Percentiles rank a stretch among this genome's conserved stretches.
phyloP scores from a whole-genome alignment of 2,888 invertebrate species.

The Portevinia maculata region DNA sequence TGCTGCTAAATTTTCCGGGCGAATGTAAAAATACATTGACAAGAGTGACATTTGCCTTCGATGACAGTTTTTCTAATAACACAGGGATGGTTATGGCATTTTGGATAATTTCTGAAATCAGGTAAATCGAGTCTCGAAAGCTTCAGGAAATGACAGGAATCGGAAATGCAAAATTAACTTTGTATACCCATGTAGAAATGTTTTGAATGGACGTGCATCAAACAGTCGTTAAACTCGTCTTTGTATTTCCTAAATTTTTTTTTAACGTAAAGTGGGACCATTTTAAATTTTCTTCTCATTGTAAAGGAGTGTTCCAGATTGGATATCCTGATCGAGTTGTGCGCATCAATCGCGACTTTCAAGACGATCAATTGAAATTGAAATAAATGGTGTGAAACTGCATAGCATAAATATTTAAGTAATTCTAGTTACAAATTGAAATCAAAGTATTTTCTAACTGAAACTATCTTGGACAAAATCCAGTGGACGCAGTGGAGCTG shows the following conservation, averaged over 20 bases:
- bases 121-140: background rate
- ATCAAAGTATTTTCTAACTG: slow-evolving; percentile 39
- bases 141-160: slow-evolving; percentile 17
- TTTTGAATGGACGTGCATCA: slow-evolving; percentile 14
- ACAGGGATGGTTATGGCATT: slow-evolving; percentile 33
- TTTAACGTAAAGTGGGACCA: slow-evolving; percentile 37
- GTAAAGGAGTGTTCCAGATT: slow-evolving; percentile 56
- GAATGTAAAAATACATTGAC: slow-evolving; percentile 59
- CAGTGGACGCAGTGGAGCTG: slow-evolving; percentile 82
- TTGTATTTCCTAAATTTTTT: slow-evolving; percentile 7
- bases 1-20: slow-evolving; percentile 19
- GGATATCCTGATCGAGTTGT: slow-evolving; percentile 7
- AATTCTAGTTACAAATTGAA: slow-evolving; percentile 42
- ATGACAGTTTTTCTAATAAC: background rate
- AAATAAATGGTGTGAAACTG: slow-evolving; percentile 13
- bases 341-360: slow-evolving; percentile 34
- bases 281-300: slow-evolving; percentile 47
- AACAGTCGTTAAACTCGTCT: slow-evolving; percentile 15
- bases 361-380: slow-evolving; percentile 43
- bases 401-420: slow-evolving; percentile 34
- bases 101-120: background rate
- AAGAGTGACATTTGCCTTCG: slow-evolving; percentile 19
- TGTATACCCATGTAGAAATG: background rate
- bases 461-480: slow-evolving; percentile 53
- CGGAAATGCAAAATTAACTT: slow-evolving; percentile 8